Percentiles rank a stretch among this genome's conserved stretches.
phyloP scores from a whole-genome alignment of 2,113 vertebrate species.

The Myrmecobius fasciatus region DNA sequence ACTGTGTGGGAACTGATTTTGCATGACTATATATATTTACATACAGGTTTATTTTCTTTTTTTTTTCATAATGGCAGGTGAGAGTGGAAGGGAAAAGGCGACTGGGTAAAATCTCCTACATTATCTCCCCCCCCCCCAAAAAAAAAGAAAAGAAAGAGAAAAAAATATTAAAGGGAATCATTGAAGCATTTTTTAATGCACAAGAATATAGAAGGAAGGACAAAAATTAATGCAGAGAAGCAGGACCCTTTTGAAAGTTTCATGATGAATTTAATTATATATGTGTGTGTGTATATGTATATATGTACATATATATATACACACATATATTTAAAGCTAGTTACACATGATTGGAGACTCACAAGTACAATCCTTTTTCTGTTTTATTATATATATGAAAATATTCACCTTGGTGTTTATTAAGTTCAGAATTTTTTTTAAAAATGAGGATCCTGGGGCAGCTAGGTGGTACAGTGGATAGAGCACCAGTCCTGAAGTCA shows the following conservation, averaged over 20 bases:
- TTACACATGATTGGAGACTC: background rate
- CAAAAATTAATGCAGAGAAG: background rate
- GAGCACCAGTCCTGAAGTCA: too few species aligned
- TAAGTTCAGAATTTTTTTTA: background rate
- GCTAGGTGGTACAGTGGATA: too few species aligned
- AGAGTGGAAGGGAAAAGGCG: background rate
- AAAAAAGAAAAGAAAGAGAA: background rate
- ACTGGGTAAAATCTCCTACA: background rate
- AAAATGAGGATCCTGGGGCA: too few species aligned
- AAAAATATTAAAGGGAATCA: background rate
- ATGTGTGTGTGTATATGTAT: too few species aligned
- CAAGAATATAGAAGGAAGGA: background rate
- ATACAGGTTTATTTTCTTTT: background rate
- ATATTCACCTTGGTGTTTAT: background rate
- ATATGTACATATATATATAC: too few species aligned
- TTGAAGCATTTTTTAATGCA: background rate
- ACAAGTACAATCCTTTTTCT: background rate
- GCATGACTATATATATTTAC: background rate
- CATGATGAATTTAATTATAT: background rate
- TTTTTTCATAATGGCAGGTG: background rate
- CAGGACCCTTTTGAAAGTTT: background rate
- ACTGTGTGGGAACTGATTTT: background rate
- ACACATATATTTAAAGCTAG: background rate
- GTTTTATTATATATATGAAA: background rate
- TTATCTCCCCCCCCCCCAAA: background rate